phyloP scores from a whole-genome alignment of 2,113 vertebrate species.

The Microtus richardsoni region DNA sequence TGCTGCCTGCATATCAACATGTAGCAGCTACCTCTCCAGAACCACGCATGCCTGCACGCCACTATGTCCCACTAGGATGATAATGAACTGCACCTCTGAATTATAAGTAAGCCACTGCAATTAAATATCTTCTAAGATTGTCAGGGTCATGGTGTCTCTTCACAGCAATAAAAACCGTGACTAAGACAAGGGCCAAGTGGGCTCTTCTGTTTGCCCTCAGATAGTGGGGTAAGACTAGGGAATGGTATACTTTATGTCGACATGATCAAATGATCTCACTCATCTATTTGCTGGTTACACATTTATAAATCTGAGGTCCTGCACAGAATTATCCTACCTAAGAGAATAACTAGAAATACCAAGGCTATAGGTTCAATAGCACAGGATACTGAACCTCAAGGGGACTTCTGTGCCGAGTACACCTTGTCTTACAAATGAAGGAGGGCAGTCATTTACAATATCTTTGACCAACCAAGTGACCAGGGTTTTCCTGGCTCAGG shows the following conservation, averaged over 20 bases:
- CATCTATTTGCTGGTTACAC: background rate
- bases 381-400: background rate
- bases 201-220: background rate
- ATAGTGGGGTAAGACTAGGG: background rate
- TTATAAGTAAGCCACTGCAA: background rate
- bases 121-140: background rate
- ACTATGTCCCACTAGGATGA: background rate
- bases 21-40: background rate
- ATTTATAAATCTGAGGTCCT: background rate
- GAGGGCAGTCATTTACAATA: background rate
- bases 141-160: background rate
- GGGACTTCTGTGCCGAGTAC: background rate
- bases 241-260: background rate
- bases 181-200: background rate
- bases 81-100: background rate
- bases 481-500: background rate
- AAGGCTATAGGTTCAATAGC: background rate
- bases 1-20: background rate
- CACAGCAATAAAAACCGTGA: background rate
- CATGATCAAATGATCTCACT: background rate
- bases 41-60: background rate
- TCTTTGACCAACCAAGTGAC: background rate
- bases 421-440: background rate
- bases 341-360: background rate
- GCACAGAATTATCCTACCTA: background rate